phyloP scores from a whole-genome alignment of 2,888 invertebrate genomes.

The Galerucella pusilla region DNA sequence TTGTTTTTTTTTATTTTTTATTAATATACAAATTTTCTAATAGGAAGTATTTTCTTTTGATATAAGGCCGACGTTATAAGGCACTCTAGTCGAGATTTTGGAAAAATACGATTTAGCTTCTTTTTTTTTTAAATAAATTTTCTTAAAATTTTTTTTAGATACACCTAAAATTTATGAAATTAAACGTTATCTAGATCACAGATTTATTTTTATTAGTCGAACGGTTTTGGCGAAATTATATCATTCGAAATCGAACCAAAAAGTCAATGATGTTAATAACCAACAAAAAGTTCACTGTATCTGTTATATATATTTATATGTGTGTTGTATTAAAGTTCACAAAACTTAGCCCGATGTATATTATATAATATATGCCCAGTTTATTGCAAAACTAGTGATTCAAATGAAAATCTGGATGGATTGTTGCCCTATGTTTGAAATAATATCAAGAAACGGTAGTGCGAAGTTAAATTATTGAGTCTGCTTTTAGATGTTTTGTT shows the following conservation, averaged over 20 bases:
- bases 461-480: conserved; percentile 57
- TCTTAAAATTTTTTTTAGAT: conserved; percentile 51
- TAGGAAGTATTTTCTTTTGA: conserved; percentile 55
- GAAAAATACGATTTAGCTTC: conserved; percentile 59
- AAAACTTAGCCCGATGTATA: conserved; percentile 57
- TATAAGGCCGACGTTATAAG: conserved; percentile 66
- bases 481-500: conserved; percentile 55
- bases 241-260: conserved; percentile 40
- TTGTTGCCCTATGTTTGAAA: conserved; percentile 53
- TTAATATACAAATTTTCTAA: conserved; percentile 63
- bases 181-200: conserved; percentile 55
- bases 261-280: conserved; percentile 42
- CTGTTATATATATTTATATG: conserved; percentile 31
- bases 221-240: conserved; percentile 44
- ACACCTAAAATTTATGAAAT: conserved; percentile 55
- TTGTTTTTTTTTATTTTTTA: conserved; percentile 58
- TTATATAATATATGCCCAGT: conserved; percentile 52
- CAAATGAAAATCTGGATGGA: conserved; percentile 49
- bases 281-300: conserved; percentile 48
- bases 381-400: conserved; percentile 50
- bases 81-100: conserved; percentile 64
- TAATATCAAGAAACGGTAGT: conserved; percentile 27
- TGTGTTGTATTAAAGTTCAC: conserved; percentile 48
- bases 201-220: conserved; percentile 55
- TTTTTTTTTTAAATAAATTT: conserved; percentile 50